Conservation (phyloP, 2,113 vertebrate genomes). For the Tricholaema leucomelas region DNA sequence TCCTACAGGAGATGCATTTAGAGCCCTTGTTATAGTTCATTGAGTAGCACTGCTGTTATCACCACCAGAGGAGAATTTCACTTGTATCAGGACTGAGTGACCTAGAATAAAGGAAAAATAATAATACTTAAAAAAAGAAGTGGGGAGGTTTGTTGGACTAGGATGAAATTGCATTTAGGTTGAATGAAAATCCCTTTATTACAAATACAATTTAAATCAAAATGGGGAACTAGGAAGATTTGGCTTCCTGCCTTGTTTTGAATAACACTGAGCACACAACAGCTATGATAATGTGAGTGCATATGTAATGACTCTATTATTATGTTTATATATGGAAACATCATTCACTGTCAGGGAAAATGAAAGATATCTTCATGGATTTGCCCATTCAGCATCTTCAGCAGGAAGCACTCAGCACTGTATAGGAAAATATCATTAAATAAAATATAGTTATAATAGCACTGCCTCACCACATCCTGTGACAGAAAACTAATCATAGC, state of each 20-base stretch:
- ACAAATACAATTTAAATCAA: conserved; percentile 72
- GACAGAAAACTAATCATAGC: conserved; percentile 21
- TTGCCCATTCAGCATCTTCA: conserved; percentile 76
- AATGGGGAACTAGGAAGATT: conserved; percentile 61
- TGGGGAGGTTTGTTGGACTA: conserved; percentile 42
- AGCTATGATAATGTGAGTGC: conserved; percentile 59
- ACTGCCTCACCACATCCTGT: background rate
- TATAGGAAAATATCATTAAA: conserved; percentile 58
- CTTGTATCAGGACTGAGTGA: conserved; percentile 60
- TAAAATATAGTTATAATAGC: conserved; percentile 34
- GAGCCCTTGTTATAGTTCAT: conserved; percentile 68
- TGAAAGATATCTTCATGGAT: conserved; percentile 72
- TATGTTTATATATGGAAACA: conserved; percentile 74
- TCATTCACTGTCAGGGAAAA: conserved; percentile 72
- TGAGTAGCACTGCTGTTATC: conserved; percentile 67
- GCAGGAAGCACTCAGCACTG: conserved; percentile 57
- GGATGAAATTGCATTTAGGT: conserved; percentile 70
- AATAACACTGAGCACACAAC: conserved; percentile 47
- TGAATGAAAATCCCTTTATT: conserved; percentile 79
- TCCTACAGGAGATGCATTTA: conserved; percentile 70
- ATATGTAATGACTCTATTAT: conserved; percentile 72
- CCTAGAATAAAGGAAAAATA: conserved; percentile 70
- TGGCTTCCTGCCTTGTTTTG: conserved; percentile 64
- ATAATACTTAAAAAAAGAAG: conserved; percentile 30
- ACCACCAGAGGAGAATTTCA: conserved; percentile 65